phyloP scores from a whole-genome alignment of 2,888 invertebrate genomes.

The Baccha elongata region DNA sequence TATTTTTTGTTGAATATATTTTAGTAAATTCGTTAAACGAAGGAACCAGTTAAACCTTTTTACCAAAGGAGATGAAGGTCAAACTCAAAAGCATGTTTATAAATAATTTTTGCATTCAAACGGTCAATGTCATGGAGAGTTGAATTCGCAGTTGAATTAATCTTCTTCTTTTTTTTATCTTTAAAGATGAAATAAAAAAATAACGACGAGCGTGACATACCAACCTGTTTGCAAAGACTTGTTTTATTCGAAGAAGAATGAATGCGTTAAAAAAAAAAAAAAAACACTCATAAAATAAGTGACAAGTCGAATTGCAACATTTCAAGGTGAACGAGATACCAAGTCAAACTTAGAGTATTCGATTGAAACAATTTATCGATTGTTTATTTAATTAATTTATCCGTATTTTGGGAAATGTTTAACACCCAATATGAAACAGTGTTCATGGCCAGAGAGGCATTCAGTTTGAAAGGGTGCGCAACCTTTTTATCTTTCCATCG shows the following conservation, averaged over 20 bases:
- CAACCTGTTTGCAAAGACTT: background rate
- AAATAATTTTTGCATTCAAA: background rate
- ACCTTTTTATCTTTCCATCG: too few species aligned
- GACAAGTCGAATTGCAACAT: background rate
- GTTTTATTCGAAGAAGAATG: background rate
- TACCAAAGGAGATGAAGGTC: background rate
- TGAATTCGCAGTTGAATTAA: background rate
- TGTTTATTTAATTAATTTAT: background rate
- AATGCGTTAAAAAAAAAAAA: background rate
- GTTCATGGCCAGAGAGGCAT: too few species aligned
- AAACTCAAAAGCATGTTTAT: background rate
- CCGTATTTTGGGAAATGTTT: too few species aligned
- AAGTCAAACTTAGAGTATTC: background rate
- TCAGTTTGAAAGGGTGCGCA: too few species aligned
- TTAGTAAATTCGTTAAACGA: background rate
- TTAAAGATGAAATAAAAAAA: background rate
- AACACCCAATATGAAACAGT: too few species aligned
- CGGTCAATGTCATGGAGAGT: background rate
- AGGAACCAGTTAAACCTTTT: too few species aligned
- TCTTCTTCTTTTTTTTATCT: background rate
- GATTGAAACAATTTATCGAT: background rate
- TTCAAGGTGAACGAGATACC: background rate
- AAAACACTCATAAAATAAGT: background rate
- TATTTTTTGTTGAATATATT: background rate
- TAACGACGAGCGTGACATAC: background rate